These are phyloP conservation scores for Psammodynastes pulverulentus DNA, from an alignment of 2,113 vertebrate species.

Conservation along the genomic window DNA sequence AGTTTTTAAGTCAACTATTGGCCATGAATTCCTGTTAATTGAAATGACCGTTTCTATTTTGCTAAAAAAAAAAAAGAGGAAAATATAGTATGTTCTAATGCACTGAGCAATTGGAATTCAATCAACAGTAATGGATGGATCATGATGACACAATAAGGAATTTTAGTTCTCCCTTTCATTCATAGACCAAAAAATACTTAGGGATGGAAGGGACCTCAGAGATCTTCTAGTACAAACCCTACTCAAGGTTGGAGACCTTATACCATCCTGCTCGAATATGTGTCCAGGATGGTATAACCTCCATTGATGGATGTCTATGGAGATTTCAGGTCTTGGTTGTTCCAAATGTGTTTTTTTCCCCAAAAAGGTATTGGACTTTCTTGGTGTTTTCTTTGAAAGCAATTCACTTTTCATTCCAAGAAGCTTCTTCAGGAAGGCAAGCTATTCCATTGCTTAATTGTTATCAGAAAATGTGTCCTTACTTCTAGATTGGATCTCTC, in stretches of 20 bases:
- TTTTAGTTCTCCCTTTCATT: conserved; percentile 22
- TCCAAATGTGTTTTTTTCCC: background rate
- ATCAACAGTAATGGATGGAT: conserved; percentile 27
- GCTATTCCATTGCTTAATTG: background rate
- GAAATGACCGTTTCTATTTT: conserved; percentile 40
- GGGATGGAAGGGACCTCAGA: background rate
- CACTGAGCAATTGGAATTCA: conserved; percentile 29
- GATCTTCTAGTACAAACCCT: background rate
- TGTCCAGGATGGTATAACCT: background rate
- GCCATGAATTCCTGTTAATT: conserved; percentile 23
- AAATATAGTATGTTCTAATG: conserved; percentile 37
- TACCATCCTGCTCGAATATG: background rate
- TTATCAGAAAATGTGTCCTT: background rate
- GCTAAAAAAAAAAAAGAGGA: conserved; percentile 37
- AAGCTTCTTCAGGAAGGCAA: background rate
- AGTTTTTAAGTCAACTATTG: conserved; percentile 41
- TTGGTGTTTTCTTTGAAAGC: background rate
- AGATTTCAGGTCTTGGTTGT: background rate
- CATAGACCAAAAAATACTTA: background rate
- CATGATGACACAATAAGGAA: conserved; percentile 24
- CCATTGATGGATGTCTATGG: background rate
- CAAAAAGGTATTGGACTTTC: background rate
- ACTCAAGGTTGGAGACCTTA: background rate
- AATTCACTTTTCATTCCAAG: background rate
- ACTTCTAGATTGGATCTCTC: background rate